These are phyloP conservation scores for Coenonympha arcania DNA, from an alignment of 2,888 invertebrate genomes.

Conservation along the genomic window DNA sequence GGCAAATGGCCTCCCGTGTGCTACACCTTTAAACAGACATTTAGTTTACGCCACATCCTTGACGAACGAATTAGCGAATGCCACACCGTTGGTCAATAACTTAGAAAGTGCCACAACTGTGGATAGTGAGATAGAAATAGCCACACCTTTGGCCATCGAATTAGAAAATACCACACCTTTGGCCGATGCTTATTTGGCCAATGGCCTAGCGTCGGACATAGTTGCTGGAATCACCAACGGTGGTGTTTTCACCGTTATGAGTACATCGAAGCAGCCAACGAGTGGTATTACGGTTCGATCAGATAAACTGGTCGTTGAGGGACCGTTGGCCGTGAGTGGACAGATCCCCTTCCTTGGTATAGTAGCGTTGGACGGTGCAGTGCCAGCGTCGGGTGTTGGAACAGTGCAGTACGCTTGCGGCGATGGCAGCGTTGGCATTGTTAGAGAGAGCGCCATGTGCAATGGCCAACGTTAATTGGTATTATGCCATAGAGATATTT, in stretches of 20 bases:
- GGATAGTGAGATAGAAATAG: background rate
- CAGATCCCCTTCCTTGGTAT: conserved; percentile 35
- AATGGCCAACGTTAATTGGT: conserved; percentile 1
- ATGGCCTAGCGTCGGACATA: too few species aligned
- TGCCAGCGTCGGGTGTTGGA: conserved; percentile 30
- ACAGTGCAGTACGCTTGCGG: conserved; percentile 33
- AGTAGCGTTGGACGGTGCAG: conserved; percentile 31
- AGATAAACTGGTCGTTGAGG: conserved; percentile 38
- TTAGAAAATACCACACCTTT: too few species aligned
- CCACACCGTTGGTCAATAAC: too few species aligned
- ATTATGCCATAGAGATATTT: too few species aligned
- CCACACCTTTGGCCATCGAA: background rate
- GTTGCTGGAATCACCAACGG: too few species aligned
- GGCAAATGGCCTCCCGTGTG: too few species aligned
- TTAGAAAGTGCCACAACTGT: background rate
- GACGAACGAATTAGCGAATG: background rate
- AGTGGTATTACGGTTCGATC: conserved; percentile 38
- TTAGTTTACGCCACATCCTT: background rate
- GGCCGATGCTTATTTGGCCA: too few species aligned
- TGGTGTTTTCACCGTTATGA: too few species aligned
- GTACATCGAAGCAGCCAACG: too few species aligned
- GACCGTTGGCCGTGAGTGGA: conserved; percentile 35
- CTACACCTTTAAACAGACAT: too few species aligned
- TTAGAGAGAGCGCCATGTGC: conserved; percentile 23
- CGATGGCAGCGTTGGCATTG: conserved; percentile 29